Evolutionary conservation across 2,113 vertebrate genomes (phyloP).

Genomic region (Mohoua ochrocephala): DNA sequence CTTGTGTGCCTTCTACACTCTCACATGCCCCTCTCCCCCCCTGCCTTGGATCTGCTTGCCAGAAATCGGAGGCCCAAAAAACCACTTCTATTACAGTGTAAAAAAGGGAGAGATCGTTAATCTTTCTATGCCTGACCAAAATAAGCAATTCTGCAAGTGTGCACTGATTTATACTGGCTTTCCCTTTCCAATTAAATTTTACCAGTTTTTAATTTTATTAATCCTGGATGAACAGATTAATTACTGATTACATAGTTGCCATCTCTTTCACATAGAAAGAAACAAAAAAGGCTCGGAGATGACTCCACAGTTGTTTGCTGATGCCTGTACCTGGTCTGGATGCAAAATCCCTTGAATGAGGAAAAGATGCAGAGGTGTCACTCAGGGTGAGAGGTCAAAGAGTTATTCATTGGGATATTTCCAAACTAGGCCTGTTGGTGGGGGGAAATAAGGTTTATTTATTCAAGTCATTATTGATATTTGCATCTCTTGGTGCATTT

Average conservation of each 20-base stretch:
- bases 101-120: not conserved
- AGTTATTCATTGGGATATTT: slow-evolving; percentile 72
- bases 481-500: slow-evolving; percentile 3
- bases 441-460: not conserved
- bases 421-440: slow-evolving; percentile 51
- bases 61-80: not conserved
- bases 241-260: not conserved
- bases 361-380: slow-evolving; percentile 52
- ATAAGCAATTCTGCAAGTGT: not conserved
- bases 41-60: not conserved
- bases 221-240: not conserved
- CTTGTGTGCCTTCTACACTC: slow-evolving; percentile 34
- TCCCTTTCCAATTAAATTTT: not conserved
- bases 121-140: not conserved
- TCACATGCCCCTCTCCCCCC: not conserved
- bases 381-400: slow-evolving; percentile 49
- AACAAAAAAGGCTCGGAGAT: not conserved
- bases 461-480: slow-evolving; percentile 24
- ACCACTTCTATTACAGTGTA: not conserved
- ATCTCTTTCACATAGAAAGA: not conserved
- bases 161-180: not conserved
- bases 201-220: not conserved
- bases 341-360: slow-evolving; percentile 35
- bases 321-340: slow-evolving; percentile 27
- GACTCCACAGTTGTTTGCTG: not conserved